Evolutionary conservation across 1,140 invertebrate genomes (phyloP).

Genomic region (Pogonomyrmex californicus): DNA sequence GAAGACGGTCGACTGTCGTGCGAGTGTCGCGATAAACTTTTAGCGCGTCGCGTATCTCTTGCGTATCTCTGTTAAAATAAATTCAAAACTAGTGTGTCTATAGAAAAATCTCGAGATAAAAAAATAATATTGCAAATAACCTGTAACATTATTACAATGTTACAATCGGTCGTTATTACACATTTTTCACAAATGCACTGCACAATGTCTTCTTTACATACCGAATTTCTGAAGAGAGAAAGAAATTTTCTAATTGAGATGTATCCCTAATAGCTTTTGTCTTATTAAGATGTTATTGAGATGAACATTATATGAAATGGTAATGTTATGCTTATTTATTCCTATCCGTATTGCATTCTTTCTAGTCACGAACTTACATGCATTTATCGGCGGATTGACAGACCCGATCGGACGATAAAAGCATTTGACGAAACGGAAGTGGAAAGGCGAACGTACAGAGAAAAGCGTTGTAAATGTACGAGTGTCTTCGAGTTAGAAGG

Average conservation of each 20-base stretch:
- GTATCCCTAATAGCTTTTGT: not conserved
- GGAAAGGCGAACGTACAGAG: constrained; percentile 57
- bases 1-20: not conserved
- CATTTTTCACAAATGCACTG: not conserved
- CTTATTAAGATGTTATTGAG: constrained; percentile 3
- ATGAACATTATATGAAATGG: not conserved
- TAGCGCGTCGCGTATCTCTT: not conserved
- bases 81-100: not conserved
- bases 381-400: not conserved
- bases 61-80: not conserved
- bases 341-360: not conserved
- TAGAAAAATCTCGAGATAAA: not conserved
- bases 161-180: not conserved
- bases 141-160: not conserved
- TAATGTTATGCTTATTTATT: not conserved
- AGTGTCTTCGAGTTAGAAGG: constrained; percentile 57
- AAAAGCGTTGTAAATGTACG: constrained; percentile 48
- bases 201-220: not conserved
- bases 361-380: not conserved
- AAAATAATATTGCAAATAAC: not conserved
- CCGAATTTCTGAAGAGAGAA: not conserved
- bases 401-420: not conserved
- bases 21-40: constrained; percentile 5
- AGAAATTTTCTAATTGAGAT: not conserved
- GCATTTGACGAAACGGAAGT: constrained; percentile 55